These are phyloP conservation scores for Microcebus tavaratra DNA, from an alignment of 2,113 vertebrate genomes.

Conservation along the genomic window DNA sequence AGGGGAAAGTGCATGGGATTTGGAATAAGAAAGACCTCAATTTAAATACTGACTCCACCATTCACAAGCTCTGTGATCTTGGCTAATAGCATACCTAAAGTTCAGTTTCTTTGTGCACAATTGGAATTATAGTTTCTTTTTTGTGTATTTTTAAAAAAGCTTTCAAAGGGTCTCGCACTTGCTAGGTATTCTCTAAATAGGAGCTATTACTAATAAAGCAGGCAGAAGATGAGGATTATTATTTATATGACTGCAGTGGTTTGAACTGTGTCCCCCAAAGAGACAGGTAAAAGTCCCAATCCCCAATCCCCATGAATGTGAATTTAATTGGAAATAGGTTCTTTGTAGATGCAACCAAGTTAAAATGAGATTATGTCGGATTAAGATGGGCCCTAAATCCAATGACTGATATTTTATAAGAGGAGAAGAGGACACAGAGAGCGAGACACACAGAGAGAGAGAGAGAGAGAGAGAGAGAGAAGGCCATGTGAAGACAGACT, in stretches of 20 bases:
- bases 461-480: neutral
- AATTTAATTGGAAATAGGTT: neutral
- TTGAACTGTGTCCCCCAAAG: neutral
- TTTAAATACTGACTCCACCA: neutral
- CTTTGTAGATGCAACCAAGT: neutral
- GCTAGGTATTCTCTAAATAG: neutral
- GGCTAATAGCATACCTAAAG: neutral
- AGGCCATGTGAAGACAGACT: neutral
- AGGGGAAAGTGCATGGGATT: neutral
- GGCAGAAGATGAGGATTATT: neutral
- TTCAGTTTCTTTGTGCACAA: neutral
- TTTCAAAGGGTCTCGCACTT: neutral
- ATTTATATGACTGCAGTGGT: neutral
- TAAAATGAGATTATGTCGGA: neutral
- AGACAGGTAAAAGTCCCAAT: neutral
- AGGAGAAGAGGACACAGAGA: neutral
- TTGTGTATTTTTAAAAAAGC: neutral
- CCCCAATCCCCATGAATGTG: neutral
- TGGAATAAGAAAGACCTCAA: neutral
- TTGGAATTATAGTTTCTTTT: neutral
- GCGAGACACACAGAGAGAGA: neutral
- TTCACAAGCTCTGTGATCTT: neutral
- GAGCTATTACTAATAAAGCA: neutral
- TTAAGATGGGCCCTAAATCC: neutral
- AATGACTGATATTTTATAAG: neutral